A percentile compares a stretch with the other conserved stretches of the same genome.
phyloP scores from a whole-genome alignment of 2,113 vertebrate species.

The Camelus dromedarius region DNA sequence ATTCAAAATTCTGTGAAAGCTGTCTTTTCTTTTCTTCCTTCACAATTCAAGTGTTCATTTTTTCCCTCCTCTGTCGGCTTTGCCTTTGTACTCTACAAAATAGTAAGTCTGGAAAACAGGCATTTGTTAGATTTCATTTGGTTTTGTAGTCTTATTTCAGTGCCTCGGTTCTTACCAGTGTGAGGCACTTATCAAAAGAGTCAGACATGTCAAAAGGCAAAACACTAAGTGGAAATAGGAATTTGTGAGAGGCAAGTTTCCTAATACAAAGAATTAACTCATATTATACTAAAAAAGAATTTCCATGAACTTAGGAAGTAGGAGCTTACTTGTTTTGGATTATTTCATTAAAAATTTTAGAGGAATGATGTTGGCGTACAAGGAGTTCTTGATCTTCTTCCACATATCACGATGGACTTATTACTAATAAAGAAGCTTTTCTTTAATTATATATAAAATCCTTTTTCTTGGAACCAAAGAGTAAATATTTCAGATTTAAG shows the following conservation, averaged over 20 bases:
- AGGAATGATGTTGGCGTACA: neutral
- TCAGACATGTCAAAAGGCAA: neutral
- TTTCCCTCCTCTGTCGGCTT: neutral
- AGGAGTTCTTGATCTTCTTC: neutral
- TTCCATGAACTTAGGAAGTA: neutral
- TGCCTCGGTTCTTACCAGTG: neutral
- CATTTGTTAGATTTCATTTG: neutral
- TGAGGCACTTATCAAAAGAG: neutral
- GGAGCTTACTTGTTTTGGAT: slow-evolving; percentile 9
- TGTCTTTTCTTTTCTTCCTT: neutral
- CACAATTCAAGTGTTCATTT: slow-evolving; percentile 29
- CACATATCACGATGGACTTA: neutral
- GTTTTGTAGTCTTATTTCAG: neutral
- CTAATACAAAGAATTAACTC: neutral
- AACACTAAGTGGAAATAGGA: slow-evolving; percentile 25
- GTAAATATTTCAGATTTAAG: slow-evolving; percentile 55
- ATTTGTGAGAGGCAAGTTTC: slow-evolving; percentile 22
- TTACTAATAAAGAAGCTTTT: neutral
- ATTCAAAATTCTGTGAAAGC: slow-evolving; percentile 38
- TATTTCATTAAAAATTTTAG: slow-evolving; percentile 52
- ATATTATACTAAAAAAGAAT: slow-evolving; percentile 37
- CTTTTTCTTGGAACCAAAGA: slow-evolving; percentile 21
- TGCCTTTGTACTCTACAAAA: neutral
- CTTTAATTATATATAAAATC: neutral
- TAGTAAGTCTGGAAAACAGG: neutral